Evolutionary conservation across 2,888 invertebrate genomes (phyloP).

Genomic region (Thereva unica): DNA sequence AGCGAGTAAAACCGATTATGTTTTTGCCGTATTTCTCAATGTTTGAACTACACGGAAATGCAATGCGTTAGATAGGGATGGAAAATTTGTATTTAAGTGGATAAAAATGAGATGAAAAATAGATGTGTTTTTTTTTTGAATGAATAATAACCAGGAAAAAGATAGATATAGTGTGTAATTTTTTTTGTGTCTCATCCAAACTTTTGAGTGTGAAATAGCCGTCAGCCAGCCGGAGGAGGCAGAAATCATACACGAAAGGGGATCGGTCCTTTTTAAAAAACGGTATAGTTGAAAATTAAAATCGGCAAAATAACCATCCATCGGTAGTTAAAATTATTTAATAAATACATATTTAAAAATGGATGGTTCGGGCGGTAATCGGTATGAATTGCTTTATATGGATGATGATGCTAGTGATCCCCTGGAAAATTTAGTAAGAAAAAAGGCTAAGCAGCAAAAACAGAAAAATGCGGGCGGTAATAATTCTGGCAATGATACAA

Average conservation of each 20-base stretch:
- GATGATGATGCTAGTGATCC: constrained; percentile 58
- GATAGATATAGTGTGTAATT: too few relatives aligned
- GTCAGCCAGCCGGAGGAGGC: too few relatives aligned
- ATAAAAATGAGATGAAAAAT: too few relatives aligned
- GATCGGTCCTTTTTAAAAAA: constrained; percentile 21
- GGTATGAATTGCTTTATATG: constrained; percentile 59
- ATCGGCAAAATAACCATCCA: constrained; percentile 34
- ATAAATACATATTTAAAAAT: constrained; percentile 44
- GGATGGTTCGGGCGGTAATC: constrained; percentile 58
- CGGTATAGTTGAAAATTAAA: constrained; percentile 14
- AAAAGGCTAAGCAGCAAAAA: constrained; percentile 50
- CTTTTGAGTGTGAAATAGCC: too few relatives aligned
- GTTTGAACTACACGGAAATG: too few relatives aligned
- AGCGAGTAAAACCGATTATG: too few relatives aligned
- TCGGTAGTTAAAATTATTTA: constrained; percentile 33
- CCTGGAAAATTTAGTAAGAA: constrained; percentile 57
- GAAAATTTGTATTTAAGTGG: too few relatives aligned
- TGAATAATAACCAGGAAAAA: too few relatives aligned
- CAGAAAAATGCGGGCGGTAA: constrained; percentile 41
- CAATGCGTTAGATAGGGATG: too few relatives aligned
- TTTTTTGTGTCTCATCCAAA: too few relatives aligned
- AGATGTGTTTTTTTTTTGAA: too few relatives aligned
- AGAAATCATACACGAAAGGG: neutral
- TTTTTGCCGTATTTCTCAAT: too few relatives aligned
- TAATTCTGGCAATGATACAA: constrained; percentile 34